Evolutionary conservation across 2,888 invertebrate genomes (phyloP).

Genomic region (Drosophila barbarae): DNA sequence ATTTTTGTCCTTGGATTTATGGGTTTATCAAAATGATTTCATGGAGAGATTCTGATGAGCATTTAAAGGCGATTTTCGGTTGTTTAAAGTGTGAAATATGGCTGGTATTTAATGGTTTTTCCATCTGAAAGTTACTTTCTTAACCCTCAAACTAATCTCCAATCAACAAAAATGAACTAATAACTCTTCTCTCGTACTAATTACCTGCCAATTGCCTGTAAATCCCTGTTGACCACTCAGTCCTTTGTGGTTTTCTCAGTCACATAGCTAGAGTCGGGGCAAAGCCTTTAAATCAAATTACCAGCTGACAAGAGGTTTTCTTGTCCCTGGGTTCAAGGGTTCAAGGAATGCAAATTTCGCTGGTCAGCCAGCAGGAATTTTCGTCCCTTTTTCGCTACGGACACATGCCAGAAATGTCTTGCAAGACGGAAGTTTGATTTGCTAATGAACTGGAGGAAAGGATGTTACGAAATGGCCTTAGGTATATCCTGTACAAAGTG

Average conservation of each 20-base stretch:
- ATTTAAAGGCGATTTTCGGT: background rate
- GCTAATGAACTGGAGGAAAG: constrained; percentile 70
- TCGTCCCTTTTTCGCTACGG: constrained; percentile 36
- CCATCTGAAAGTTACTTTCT: too few relatives aligned
- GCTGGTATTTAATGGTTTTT: too few relatives aligned
- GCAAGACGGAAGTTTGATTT: constrained; percentile 74
- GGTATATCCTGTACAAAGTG: constrained; percentile 43
- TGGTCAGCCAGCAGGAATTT: constrained; percentile 30
- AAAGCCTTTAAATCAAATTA: constrained; percentile 66
- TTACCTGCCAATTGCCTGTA: background rate
- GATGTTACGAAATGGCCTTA: constrained; percentile 44
- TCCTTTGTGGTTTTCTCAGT: background rate
- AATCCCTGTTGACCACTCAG: constrained; percentile 11
- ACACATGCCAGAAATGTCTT: constrained; percentile 57
- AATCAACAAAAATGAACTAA: background rate
- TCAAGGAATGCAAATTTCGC: constrained; percentile 61
- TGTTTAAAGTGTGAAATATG: background rate
- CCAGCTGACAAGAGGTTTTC: constrained; percentile 54
- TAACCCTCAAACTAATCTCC: background rate
- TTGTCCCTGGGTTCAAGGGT: constrained; percentile 38
- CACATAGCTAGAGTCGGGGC: background rate
- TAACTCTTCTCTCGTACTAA: background rate
- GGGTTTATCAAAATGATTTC: background rate
- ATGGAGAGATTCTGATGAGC: too few relatives aligned
- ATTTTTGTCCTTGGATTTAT: background rate